Base-by-base conservation (phyloP, 2,113 vertebrate genomes). In the Natator depressus region DNA sequence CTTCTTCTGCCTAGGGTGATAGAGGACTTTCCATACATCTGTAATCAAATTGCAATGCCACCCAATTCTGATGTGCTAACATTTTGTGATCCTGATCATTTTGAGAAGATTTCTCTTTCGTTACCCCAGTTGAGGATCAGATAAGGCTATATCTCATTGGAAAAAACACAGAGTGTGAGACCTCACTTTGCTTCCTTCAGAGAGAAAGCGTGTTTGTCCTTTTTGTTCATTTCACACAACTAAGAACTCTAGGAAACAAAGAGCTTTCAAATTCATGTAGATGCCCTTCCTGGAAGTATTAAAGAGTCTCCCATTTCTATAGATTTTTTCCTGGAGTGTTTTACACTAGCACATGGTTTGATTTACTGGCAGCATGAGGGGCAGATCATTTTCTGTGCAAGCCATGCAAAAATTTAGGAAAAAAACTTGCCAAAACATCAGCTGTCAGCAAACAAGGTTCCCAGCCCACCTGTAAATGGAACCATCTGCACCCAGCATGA, bases 251-350 rank as follows among this genome's bases (percentile, higher is more conserved):
- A 93, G 82, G n/a, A 93, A 91, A 83, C 6, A 89, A 95, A 95
- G 86, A 69, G 95, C 88, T 91, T 42, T 42, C 94, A 62, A 88
- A 82, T 53, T 96, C 24, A n/a, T 89, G 84, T 62, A 95, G 82
- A 47, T 95, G 94, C 84, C 88, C 87, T 95, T 42, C 91, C 91
- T 92, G 95, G 25, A 91, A 92, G 53, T 85, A 92, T 80, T 89
- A 85, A 95, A 94, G 91, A 95, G 72, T 93, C 87, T 94, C 82
- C 65, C 80, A 94, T 87, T 80, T 55, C 94, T 87, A 50, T 80
- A 89, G 91, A 94, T 5, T n/a, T 80, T 90, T 46, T 93, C 75
- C 75, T 90, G 79, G 83, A 88, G 85, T 72, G 3, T 94, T 94
- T 62, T 84, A 38, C 25, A 85, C 38, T 62, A 55, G 55, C 78